phyloP scores from a whole-genome alignment of 64 coral and sea anemone genomes.

The Montipora foliosa region DNA sequence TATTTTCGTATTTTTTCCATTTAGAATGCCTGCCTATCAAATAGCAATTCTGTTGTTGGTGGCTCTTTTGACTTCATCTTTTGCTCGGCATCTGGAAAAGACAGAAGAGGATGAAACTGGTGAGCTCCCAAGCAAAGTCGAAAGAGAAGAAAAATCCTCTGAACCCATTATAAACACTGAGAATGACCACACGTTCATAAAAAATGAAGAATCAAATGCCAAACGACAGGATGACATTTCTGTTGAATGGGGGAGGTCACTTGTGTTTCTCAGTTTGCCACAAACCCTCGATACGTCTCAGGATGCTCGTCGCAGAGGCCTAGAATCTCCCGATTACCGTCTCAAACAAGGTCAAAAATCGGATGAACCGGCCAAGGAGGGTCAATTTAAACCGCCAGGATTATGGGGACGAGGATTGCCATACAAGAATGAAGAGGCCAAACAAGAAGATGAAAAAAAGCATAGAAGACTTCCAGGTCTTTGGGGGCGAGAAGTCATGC shows the following conservation, averaged over 20 bases:
- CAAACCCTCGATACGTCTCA: neutral
- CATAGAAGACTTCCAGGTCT: neutral
- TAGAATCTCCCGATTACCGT: neutral
- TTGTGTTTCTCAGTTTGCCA: too few relatives aligned
- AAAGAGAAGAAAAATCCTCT: neutral
- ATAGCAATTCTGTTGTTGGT: neutral
- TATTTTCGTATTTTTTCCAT: neutral
- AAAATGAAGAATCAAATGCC: neutral
- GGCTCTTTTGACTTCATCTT: neutral
- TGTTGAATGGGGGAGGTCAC: neutral
- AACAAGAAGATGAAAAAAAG: neutral
- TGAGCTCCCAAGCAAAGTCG: neutral
- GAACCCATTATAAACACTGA: neutral
- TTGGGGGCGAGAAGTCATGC: neutral
- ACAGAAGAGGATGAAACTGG: neutral
- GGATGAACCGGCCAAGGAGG: neutral
- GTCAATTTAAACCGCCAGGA: neutral
- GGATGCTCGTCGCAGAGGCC: neutral
- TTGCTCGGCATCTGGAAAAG: neutral
- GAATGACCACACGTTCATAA: neutral
- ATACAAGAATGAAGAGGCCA: neutral
- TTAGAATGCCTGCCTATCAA: slow-evolving; percentile 35
- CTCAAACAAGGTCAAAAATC: neutral
- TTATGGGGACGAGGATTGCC: slow-evolving; percentile 4
- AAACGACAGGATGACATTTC: slow-evolving; percentile 26